Base-by-base conservation (phyloP, 2,888 invertebrate genomes). In the Timandra comae region DNA sequence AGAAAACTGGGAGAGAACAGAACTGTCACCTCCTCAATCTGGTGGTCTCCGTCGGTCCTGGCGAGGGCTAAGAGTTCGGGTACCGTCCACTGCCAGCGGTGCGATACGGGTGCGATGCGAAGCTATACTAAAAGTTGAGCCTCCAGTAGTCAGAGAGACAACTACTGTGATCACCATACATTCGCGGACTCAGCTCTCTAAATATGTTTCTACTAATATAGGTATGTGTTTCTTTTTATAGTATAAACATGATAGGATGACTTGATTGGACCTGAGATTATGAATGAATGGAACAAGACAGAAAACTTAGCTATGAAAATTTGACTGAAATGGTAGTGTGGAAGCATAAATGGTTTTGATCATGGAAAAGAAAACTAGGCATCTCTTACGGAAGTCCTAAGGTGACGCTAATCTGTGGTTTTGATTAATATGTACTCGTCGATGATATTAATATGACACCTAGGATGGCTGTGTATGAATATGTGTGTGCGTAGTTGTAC, bases 1-100 rank as follows among this genome's bases (percentile, higher is more conserved):
- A 1, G 84, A 84, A 49, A 52, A 66, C 2, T 82, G 82, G 82
- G 81, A 82, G 46, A 69, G 73, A 16, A 79, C 76, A 1, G 82
- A 84, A 41, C 44, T 67, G 7, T 77, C 75, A 24, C 48, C 60
- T 0, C 55, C 73, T 0, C 62, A 68, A 43, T 55, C 65, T 0
- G 82, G 80, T 0, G 85, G 85, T 1, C 58, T 85, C 2, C 75
- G 77, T 0, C 71, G 73, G 1, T 81, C 82, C 1, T 84, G 79
- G 80, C 65, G 80, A 1, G 64, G 74, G 1, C 48, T 84, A 1
- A 62, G 78, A 3, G 60, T 82, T 12, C 58, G 70, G 1, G 79
- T 82, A 1, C 77, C 81, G 1, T 34, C 72, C 1, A 63, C 62
- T 0, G 78, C 80, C 0, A 82, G 77, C 43, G 82, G 81, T 0